Evolutionary conservation across 2,113 vertebrate genomes (phyloP), one percentile per base, ranked within the genome.

Genomic region (Pluvianellus socialis): DNA sequence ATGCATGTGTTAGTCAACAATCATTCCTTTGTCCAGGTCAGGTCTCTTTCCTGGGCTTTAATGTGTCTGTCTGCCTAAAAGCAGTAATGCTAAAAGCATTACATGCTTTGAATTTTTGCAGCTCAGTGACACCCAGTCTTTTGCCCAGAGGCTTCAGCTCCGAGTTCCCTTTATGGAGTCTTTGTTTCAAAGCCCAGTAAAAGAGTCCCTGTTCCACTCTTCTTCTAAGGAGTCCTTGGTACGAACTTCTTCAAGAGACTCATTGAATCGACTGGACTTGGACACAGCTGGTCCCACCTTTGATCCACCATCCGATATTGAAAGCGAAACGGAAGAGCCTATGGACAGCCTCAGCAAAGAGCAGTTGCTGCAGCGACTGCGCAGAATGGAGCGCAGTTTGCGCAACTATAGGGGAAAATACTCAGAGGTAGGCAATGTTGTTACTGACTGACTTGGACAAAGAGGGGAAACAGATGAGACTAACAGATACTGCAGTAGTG

Each of bases 91-190:
- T 35, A 22, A 79, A 90, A 38, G 94, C 81, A 82, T 67, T 26
- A 8, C 20, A 91, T 86, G 14, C 62, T 86, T 94, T 96, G 63
- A 24, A 49, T 75, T 90, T 71, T 94, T 47, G 72, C 97, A 99
- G 99, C 98, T 94, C 82, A 98, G 98, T 77, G 99, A 99, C 65
- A n/a, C 90, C 2, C 99, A 98, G 70, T 99, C 99, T 38, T 98
- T 99, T 73, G 91, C 98, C 53, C 99, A 99, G 98, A 99, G 99
- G 95, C 98, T 99, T 59, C 99, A 99, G 93, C 98, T 99, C 83
- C 98, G 98, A 61, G 99, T 99, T 63, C 98, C 99, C 47, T 99
- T 99, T 5, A 76, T 99, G 98, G 99, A 99, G 97, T 99, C 99
- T 56, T 91, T 99, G 94, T 98, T 99, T 94, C 98, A 98, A 65